Conservation (phyloP, 2,888 invertebrate species). For the Drosophila mettleri region DNA sequence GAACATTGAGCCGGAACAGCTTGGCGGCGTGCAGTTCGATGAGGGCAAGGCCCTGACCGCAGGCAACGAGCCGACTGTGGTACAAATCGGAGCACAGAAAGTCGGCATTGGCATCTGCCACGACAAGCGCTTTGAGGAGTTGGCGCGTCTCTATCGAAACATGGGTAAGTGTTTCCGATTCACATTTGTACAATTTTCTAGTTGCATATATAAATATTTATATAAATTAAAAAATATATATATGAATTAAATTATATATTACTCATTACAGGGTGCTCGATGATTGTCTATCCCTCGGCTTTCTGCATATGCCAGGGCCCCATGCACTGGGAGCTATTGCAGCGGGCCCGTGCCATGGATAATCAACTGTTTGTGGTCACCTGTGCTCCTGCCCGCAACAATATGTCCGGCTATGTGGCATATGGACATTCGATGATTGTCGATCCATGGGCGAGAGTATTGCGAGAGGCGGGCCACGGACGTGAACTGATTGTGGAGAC, state of each 20-base stretch:
- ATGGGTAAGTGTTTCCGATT: slow-evolving; percentile 83
- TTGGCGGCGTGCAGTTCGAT: slow-evolving; percentile 94
- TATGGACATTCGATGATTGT: slow-evolving; percentile 95
- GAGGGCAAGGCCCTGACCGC: slow-evolving; percentile 93
- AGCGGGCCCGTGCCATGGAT: slow-evolving; percentile 93
- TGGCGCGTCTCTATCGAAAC: slow-evolving; percentile 91
- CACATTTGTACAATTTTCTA: not conserved
- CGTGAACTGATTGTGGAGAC: slow-evolving; percentile 91
- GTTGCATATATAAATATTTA: no score
- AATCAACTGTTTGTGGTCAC: slow-evolving; percentile 95
- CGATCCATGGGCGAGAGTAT: slow-evolving; percentile 91
- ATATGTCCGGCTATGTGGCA: slow-evolving; percentile 91
- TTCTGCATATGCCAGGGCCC: slow-evolving; percentile 90
- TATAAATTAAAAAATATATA: no score
- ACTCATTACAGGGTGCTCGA: slow-evolving; percentile 88
- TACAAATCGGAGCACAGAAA: slow-evolving; percentile 89
- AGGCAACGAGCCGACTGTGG: slow-evolving; percentile 91
- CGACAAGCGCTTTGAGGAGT: slow-evolving; percentile 95
- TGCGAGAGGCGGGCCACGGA: slow-evolving; percentile 88
- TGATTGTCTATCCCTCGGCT: slow-evolving; percentile 96
- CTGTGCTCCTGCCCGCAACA: slow-evolving; percentile 93
- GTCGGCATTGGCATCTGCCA: slow-evolving; percentile 98
- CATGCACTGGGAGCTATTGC: slow-evolving; percentile 95
- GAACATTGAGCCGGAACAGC: slow-evolving; percentile 88
- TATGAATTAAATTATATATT: no score